Evolutionary conservation across 2,888 invertebrate species (phyloP), one percentile per base, ranked within the genome.

Genomic region (Ornithoptera alexandrae): DNA sequence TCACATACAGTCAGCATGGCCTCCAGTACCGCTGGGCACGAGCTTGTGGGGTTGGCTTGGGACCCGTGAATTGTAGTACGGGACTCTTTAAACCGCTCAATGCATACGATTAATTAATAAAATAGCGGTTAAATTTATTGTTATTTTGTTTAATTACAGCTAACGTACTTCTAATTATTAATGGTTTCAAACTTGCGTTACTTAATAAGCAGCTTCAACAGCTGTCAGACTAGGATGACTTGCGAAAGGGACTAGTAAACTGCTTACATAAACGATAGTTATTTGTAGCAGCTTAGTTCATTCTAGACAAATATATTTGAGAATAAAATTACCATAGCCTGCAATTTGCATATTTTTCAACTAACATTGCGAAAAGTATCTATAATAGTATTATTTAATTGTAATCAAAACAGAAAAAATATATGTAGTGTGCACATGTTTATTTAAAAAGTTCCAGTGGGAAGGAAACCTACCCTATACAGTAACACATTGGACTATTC

Each of bases 151-250:
- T 24, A 59, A 65, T 65, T 46, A 12, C 22, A 5, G 46, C 42
- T 18, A 36, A 46, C 18, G 24, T 50, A 50, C 12, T 59, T 65
- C 18, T 65, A 58, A 73, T 65, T 71, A 71, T 74, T 18, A 24
- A 77, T 77, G n/a, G 50, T 60, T 65, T 75, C 75, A 71, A 69
- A 69, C 69, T 62, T 64, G 68, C 72, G 63, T 70, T 68, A 59
- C 42, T 65, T 46, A 65, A 59, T 65, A 59, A 59, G 59, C 65
- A 42, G 46, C 65, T 65, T 59, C 46, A 46, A 46, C 50, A 42
- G 58, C 65, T 65, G 65, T 50, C 30, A 30, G 30, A 24, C 60
- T 65, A 42, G 65, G 65, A 65, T 59, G 65, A 65, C 65, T 65
- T 65, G 42, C 59, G 65, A 65, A 65, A 65, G 24, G 46, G 58